These are phyloP conservation scores for Melikaiella ostensackeni DNA, from an alignment of 2,888 invertebrate genomes.

Conservation along the genomic window DNA sequence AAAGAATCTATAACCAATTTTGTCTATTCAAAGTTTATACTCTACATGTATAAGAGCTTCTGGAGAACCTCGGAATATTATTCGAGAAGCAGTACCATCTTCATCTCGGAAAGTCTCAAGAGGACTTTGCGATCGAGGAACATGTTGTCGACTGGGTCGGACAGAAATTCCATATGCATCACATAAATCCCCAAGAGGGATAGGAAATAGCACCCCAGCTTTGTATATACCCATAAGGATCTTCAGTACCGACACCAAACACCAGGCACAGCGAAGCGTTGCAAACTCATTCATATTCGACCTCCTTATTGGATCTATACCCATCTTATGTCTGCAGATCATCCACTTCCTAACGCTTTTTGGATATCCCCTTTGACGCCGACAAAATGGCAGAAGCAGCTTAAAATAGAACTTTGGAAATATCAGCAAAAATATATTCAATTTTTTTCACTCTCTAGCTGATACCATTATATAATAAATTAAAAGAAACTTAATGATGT, in stretches of 20 bases:
- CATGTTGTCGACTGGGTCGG: constrained; percentile 45
- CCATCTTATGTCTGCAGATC: constrained; percentile 13
- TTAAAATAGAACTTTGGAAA: neutral
- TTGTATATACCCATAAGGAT: constrained; percentile 44
- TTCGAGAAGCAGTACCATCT: constrained; percentile 18
- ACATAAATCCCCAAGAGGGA: constrained; percentile 48
- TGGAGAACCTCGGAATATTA: constrained; percentile 1
- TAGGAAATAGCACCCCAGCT: constrained; percentile 45
- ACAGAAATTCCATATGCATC: constrained; percentile 50
- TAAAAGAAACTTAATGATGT: too few relatives aligned
- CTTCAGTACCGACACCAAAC: constrained; percentile 37
- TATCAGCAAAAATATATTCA: neutral
- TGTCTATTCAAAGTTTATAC: neutral
- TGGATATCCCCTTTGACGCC: neutral
- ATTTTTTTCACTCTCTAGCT: too few relatives aligned
- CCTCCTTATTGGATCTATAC: constrained; percentile 28
- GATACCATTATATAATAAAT: too few relatives aligned
- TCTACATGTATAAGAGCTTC: constrained; percentile 1
- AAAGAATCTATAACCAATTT: neutral
- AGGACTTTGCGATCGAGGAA: constrained; percentile 41
- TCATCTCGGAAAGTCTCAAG: constrained; percentile 28
- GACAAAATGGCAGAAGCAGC: neutral
- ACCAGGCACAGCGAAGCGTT: constrained; percentile 5
- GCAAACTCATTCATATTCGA: constrained; percentile 37
- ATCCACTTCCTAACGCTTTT: neutral